Base-by-base conservation (phyloP, 2,888 invertebrate genomes). In the Pimpla rufipes region DNA sequence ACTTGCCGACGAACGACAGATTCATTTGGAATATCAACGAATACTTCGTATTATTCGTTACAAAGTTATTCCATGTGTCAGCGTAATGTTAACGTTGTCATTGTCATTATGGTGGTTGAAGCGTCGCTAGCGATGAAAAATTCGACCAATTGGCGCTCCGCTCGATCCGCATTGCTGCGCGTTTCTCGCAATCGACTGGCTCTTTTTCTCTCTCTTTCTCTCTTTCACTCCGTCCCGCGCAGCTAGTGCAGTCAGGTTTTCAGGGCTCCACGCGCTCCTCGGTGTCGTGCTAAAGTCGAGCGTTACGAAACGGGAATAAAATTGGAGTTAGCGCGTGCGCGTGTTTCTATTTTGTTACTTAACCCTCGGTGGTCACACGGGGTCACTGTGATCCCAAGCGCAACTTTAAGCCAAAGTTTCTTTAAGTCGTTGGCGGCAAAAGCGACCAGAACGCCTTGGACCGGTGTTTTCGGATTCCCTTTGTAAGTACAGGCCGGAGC, bases 221-320 rank as follows among this genome's bases (percentile, higher is more conserved):
- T 70, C 21, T 21, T 16, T n/a, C 13, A 29, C 18, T 7, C 18
- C n/a, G 13, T 6, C n/a, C 4, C 13, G 29, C 29, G 42, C 42
- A 42, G 13, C 42, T 29, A n/a, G 7, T 13, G 23, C 29, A 67
- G 40, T 29, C n/a, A 29, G 29, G 57, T 5, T 29, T 13, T 4
- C 2, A 6, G 11, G 1, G 23, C n/a, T 29, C 29, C 57, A 57
- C 57, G 29, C 57, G 29, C n/a, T 29, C n/a, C 57, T 29, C n/a
- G n/a, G 29, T 16, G 13, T 13, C 57, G 29, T 13, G 55, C n/a
- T 11, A 35, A 29, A 35, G 35, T 59, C 13, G 5, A 59, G 35
- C 57, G 35, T 59, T 59, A 59, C 16, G n/a, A 75, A 75, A 64
- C 55, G 29, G 23, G n/a, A 71, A 37, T 55, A 21, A 40, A 70